phyloP scores from a whole-genome alignment of 2,113 vertebrate species.

The Trichomycterus rosablanca region DNA sequence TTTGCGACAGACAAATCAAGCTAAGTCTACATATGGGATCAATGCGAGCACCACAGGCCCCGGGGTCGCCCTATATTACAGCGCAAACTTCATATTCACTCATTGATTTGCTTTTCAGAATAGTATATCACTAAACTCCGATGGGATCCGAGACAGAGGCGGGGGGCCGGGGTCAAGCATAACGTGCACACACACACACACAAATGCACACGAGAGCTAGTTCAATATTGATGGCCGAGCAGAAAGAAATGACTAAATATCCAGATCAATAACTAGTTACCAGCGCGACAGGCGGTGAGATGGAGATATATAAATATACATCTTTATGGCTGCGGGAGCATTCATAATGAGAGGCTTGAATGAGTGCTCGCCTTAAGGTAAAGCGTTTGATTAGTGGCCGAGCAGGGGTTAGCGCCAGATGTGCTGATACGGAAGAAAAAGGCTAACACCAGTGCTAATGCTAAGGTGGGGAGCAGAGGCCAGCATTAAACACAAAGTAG shows the following conservation, averaged over 20 bases:
- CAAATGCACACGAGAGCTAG: constrained; percentile 82
- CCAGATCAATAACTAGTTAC: constrained; percentile 99
- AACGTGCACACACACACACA: constrained; percentile 80
- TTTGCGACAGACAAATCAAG: constrained; percentile 66
- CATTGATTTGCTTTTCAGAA: constrained; percentile 96
- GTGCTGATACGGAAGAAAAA: constrained; percentile 68
- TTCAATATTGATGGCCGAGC: constrained; percentile 89
- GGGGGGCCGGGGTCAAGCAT: constrained; percentile 93
- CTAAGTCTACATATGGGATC: constrained; percentile 63
- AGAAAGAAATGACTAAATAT: constrained; percentile 98
- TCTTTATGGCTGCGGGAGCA: constrained; percentile 80
- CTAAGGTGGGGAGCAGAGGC: constrained; percentile 53
- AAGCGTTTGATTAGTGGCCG: constrained; percentile 98
- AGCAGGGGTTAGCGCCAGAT: constrained; percentile 84
- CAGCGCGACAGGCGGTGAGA: constrained; percentile 84
- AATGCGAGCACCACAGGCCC: constrained; percentile 72
- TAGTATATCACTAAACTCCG: constrained; percentile 97
- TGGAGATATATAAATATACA: constrained; percentile 86
- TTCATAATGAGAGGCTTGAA: constrained; percentile 80
- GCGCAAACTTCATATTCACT: constrained; percentile 95
- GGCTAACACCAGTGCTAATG: constrained; percentile 7
- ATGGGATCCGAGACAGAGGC: constrained; percentile 91
- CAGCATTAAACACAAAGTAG: too few relatives aligned
- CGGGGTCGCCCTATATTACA: constrained; percentile 84
- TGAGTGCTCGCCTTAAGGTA: constrained; percentile 96